Base-by-base conservation (phyloP, 2,797 vertebrate genomes). In the Eupleurogrammus muticus region DNA sequence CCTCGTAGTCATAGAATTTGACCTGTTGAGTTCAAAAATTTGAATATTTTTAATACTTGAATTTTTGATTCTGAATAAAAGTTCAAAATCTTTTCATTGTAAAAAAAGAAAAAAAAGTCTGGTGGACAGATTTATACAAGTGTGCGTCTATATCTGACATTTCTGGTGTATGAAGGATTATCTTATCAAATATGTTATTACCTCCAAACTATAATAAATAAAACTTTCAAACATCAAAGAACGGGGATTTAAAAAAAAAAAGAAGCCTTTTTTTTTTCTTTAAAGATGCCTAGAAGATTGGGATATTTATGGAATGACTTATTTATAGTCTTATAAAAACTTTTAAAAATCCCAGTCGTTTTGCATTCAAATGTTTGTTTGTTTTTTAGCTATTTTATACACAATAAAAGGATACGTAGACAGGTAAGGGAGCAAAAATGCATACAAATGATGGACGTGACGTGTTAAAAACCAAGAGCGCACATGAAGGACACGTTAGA, bases 161-260 rank as follows among this genome's bases (percentile, higher is more conserved):
- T 8, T 34, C 34, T 24, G 35, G 20, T 50, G 56, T 47, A 28
- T 68, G 61, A 46, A 51, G 48, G 5, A 17, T 75, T 64, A 84
- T 52, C 75, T 79, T 73, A 75, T 74, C 54, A 47, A 73, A 72
- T 46, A 24, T 4, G 16, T 55, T 10, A 62, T 12, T 7, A 28
- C 19, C 23, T 19, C 17, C 1, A 11, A 70, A 62, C 23, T 38
- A 54, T 14, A 81, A 86, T 84, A 88, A 86, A 89, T 81, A 7
- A 69, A 51, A 36, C 28, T 51, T 64, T 38, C 12, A 46, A 1
- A 24, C n/a, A 40, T 59, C 1, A 46, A 47, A n/a, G 38, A 46
- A 21, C n/a, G 23, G 2, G 14, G 10, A 19, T 52, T n/a, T n/a
- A n/a, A n/a, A n/a, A n/a, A 36, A 75, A 47, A 67, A 66, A 49